Evolutionary conservation across 2,113 vertebrate species (phyloP).

Genomic region (Gadus macrocephalus): DNA sequence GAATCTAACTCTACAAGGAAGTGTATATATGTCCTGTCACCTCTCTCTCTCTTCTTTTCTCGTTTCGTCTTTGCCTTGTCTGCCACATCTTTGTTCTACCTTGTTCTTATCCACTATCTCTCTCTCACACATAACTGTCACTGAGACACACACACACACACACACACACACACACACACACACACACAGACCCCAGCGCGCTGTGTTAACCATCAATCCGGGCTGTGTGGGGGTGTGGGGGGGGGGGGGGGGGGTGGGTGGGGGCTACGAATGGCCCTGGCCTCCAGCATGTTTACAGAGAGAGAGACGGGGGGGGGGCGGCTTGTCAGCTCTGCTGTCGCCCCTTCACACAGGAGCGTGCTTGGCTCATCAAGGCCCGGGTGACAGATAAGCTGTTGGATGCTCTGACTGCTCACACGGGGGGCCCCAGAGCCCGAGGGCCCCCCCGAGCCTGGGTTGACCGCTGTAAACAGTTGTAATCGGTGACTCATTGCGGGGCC

Average conservation of each 20-base stretch:
- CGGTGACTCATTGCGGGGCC: slow-evolving; percentile 45
- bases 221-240: background rate
- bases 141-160: slow-evolving; percentile 1
- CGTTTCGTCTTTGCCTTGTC: background rate
- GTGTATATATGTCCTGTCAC: slow-evolving; percentile 13
- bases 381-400: slow-evolving; percentile 51
- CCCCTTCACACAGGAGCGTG: slow-evolving; percentile 30
- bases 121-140: slow-evolving; percentile 7
- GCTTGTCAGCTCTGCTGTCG: slow-evolving; percentile 31
- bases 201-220: slow-evolving; percentile 19
- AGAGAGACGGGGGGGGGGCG: background rate
- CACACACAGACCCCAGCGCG: background rate
- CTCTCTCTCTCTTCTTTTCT: slow-evolving; percentile 16
- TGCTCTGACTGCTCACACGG: slow-evolving; percentile 12
- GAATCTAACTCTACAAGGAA: slow-evolving; percentile 42
- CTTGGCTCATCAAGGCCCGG: slow-evolving; percentile 24
- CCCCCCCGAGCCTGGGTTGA: slow-evolving; percentile 11
- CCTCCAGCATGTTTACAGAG: slow-evolving; percentile 34
- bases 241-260: too few relatives aligned
- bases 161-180: background rate
- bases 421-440: slow-evolving; percentile 3
- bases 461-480: slow-evolving; percentile 61
- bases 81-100: background rate
- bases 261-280: background rate
- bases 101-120: background rate